These are phyloP conservation scores for Ochropacha duplaris DNA, from an alignment of 2,888 invertebrate species.

Conservation along the genomic window DNA sequence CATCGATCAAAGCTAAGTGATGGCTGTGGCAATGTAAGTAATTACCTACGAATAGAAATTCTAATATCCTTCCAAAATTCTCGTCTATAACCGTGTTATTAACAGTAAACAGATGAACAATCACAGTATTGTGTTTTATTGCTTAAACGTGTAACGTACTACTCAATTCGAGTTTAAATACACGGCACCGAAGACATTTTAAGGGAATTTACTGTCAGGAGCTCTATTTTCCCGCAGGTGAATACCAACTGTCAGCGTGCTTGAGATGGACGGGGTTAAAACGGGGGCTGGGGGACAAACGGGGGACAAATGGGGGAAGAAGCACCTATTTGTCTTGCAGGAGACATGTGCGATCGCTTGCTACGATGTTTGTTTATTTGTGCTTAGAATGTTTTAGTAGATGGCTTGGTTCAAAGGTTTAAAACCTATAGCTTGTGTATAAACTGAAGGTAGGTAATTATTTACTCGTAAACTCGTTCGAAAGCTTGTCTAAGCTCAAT, in stretches of 20 bases:
- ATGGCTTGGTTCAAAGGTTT: slow-evolving; percentile 18
- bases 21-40: too few relatives aligned
- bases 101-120: neutral
- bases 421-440: slow-evolving; percentile 1
- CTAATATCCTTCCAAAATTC: neutral
- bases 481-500: neutral
- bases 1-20: too few relatives aligned
- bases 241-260: slow-evolving; percentile 68
- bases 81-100: neutral
- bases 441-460: slow-evolving; percentile 20
- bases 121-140: slow-evolving; percentile 12
- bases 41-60: too few relatives aligned
- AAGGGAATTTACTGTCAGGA: slow-evolving; percentile 44
- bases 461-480: neutral
- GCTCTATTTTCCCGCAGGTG: slow-evolving; percentile 59
- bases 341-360: slow-evolving; percentile 70
- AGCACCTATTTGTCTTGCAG: slow-evolving; percentile 66
- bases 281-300: slow-evolving; percentile 20
- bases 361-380: slow-evolving; percentile 63
- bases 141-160: slow-evolving; percentile 13
- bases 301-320: slow-evolving; percentile 19
- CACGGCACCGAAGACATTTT: slow-evolving; percentile 36
- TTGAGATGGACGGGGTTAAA: slow-evolving; percentile 42
- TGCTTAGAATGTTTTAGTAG: slow-evolving; percentile 43
- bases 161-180: slow-evolving; percentile 39